Evolutionary conservation across 2,888 invertebrate genomes (phyloP).

Genomic region (Belgica antarctica): DNA sequence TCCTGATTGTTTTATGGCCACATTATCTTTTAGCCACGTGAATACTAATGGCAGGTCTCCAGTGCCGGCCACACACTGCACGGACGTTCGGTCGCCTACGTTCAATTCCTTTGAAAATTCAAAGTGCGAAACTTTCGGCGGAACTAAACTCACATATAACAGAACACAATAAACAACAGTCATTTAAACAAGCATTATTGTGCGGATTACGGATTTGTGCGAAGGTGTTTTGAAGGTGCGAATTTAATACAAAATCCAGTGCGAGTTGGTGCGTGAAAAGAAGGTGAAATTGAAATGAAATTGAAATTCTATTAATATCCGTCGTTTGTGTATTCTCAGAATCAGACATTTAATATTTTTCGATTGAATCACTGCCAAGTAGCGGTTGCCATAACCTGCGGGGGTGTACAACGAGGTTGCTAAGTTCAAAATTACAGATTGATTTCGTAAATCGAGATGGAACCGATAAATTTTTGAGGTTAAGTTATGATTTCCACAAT

Average conservation of each 20-base stretch:
- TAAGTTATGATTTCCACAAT: too few species aligned
- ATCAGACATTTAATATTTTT: too few species aligned
- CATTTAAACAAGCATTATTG: slow-evolving; percentile 8
- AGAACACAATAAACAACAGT: slow-evolving; percentile 8
- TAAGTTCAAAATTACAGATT: too few species aligned
- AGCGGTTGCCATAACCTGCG: too few species aligned
- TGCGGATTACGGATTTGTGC: not conserved
- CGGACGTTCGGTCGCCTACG: slow-evolving; percentile 61
- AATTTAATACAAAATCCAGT: not conserved
- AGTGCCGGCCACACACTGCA: slow-evolving; percentile 62
- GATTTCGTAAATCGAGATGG: too few species aligned
- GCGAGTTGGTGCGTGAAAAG: slow-evolving; percentile 14
- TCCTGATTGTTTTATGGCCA: slow-evolving; percentile 53
- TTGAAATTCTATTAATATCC: too few species aligned
- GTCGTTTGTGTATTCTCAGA: too few species aligned
- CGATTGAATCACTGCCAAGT: too few species aligned
- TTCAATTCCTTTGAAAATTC: slow-evolving; percentile 63
- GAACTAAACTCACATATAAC: slow-evolving; percentile 55
- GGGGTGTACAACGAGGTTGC: too few species aligned
- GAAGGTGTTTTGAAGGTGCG: slow-evolving; percentile 5
- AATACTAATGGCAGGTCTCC: slow-evolving; percentile 65
- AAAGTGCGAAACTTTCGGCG: slow-evolving; percentile 66
- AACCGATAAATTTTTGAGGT: too few species aligned
- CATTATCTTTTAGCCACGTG: slow-evolving; percentile 64
- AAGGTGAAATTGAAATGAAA: slow-evolving; percentile 27